These are phyloP conservation scores for Pogonomyrmex californicus DNA, from an alignment of 1,140 invertebrate species.

Conservation along the genomic window DNA sequence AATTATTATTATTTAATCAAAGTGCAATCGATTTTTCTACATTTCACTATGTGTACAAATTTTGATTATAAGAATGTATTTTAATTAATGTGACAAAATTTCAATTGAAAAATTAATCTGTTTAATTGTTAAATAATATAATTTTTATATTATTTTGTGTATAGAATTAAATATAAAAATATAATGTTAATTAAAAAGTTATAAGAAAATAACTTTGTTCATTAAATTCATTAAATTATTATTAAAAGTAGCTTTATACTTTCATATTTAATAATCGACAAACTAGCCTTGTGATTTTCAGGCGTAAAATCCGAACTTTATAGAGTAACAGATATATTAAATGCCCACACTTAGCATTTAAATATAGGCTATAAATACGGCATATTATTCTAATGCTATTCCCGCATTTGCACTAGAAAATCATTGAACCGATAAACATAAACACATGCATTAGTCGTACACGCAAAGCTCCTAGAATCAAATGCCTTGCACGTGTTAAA, in stretches of 20 bases:
- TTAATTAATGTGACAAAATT: neutral
- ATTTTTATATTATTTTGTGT: neutral
- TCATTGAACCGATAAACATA: neutral
- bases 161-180: neutral
- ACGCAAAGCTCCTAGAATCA: neutral
- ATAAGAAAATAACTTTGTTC: neutral
- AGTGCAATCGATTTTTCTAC: neutral
- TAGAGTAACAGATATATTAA: neutral
- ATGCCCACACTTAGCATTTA: neutral
- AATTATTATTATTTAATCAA: neutral
- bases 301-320: neutral
- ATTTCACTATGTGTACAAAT: neutral
- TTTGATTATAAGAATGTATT: neutral
- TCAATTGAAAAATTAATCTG: neutral
- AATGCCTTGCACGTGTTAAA: neutral
- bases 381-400: slow-evolving; percentile 18
- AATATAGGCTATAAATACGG: slow-evolving; percentile 10
- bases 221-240: neutral
- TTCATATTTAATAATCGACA: neutral
- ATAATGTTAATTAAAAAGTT: neutral
- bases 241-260: neutral
- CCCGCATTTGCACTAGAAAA: slow-evolving; percentile 17
- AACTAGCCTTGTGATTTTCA: neutral
- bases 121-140: neutral
- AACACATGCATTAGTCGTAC: neutral